Conservation (phyloP, 2,888 invertebrate genomes). For the Hecatera dysodea region DNA sequence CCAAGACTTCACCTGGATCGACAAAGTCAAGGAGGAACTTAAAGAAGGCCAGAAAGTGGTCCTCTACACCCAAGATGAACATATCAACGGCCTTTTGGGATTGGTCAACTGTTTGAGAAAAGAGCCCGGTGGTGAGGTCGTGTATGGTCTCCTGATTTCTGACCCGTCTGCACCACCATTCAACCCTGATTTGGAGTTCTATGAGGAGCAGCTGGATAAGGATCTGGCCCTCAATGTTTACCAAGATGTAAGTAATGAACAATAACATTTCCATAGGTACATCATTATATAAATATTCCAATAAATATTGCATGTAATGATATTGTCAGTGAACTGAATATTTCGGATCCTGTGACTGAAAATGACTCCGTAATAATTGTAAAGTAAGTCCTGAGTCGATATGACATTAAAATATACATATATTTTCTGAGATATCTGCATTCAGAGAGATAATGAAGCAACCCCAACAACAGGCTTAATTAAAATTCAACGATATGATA, state of each 20-base stretch:
- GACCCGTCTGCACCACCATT: slow-evolving; percentile 92
- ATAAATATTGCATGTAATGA: not conserved
- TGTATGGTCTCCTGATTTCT: slow-evolving; percentile 92
- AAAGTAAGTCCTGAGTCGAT: not conserved
- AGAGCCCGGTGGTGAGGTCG: slow-evolving; percentile 94
- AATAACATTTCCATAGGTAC: no score
- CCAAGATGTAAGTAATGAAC: slow-evolving; percentile 88
- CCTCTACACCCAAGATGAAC: slow-evolving; percentile 92
- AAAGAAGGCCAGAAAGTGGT: slow-evolving; percentile 89
- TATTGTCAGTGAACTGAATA: not conserved
- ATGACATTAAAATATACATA: slow-evolving; percentile 13
- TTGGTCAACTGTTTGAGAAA: slow-evolving; percentile 96
- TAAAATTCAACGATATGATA: slow-evolving; percentile 30
- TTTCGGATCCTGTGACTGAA: not conserved
- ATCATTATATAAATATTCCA: not conserved
- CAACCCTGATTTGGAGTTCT: slow-evolving; percentile 92
- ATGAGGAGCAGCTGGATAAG: slow-evolving; percentile 92
- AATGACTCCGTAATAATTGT: not conserved
- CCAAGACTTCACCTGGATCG: slow-evolving; percentile 89
- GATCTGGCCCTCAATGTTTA: slow-evolving; percentile 96
- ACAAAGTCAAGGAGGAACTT: slow-evolving; percentile 85
- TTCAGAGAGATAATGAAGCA: slow-evolving; percentile 12
- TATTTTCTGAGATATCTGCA: slow-evolving; percentile 37
- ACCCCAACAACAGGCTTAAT: slow-evolving; percentile 18
- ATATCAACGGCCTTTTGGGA: slow-evolving; percentile 96